A percentile compares a stretch with the other conserved stretches of the same genome.
Evolutionary conservation across 2,113 vertebrate species (phyloP).

Genomic region (Malurus alboscapulatus): DNA sequence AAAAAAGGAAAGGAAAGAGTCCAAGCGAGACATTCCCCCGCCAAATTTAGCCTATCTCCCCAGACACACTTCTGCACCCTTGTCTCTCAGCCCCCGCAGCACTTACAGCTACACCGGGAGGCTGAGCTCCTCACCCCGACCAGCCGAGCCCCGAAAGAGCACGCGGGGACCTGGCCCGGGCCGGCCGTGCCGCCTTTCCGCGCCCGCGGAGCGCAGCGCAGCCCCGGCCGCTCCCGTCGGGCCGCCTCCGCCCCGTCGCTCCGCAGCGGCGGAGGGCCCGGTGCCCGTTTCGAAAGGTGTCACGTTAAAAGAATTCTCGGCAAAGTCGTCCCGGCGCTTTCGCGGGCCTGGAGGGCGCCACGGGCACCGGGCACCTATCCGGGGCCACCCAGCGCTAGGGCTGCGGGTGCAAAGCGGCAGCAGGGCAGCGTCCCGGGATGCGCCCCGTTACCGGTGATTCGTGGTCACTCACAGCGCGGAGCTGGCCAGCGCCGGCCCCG

Average conservation of each 20-base stretch:
- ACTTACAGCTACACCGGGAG: background rate
- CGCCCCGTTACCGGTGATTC: background rate
- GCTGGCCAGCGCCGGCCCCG: too few relatives aligned
- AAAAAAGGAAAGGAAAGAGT: background rate
- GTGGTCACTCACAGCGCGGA: background rate
- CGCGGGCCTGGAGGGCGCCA: background rate
- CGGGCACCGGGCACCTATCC: background rate
- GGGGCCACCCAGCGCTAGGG: background rate
- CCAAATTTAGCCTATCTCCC: slow-evolving; percentile 40
- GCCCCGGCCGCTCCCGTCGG: background rate
- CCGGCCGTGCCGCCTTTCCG: background rate
- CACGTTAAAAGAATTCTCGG: background rate
- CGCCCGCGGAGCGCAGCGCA: background rate
- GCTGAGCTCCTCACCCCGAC: background rate
- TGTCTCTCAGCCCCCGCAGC: slow-evolving; percentile 3
- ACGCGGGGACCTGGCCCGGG: too few relatives aligned
- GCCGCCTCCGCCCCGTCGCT: background rate
- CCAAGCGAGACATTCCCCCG: background rate
- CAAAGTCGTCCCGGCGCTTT: background rate
- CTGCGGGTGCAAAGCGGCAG: background rate
- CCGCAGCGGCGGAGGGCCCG: too few relatives aligned
- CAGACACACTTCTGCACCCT: background rate
- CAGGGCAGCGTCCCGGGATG: background rate
- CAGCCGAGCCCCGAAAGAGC: background rate
- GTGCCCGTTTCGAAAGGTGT: background rate